Evolutionary conservation across 2,113 vertebrate species (phyloP).

Genomic region (Chaetodon auriga): DNA sequence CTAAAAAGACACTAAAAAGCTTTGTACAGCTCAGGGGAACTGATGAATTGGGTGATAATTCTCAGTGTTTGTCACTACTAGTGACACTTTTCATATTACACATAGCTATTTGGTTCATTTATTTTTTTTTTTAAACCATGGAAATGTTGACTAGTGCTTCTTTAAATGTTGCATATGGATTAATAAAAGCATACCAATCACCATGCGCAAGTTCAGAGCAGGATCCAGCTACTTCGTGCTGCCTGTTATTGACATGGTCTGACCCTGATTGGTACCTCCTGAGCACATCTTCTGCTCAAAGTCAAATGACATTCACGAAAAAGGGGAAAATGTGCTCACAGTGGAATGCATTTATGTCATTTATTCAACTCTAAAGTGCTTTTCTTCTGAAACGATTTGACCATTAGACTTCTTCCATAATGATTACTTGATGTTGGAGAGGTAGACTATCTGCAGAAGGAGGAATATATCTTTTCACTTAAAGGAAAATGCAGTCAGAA

Average conservation of each 20-base stretch:
- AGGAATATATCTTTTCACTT: conserved; percentile 15
- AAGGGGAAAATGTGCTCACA: not conserved
- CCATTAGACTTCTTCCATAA: conserved; percentile 53
- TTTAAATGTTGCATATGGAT: conserved; percentile 14
- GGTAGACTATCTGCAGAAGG: conserved; percentile 10
- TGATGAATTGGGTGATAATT: not conserved
- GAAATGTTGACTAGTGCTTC: not conserved
- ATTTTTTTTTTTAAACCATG: too few species aligned
- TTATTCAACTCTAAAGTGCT: conserved; percentile 52
- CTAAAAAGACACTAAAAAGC: not conserved
- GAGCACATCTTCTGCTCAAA: conserved; percentile 20
- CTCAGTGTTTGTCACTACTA: not conserved
- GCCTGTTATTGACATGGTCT: not conserved
- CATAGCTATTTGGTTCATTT: too few species aligned
- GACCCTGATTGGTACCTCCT: conserved; percentile 21
- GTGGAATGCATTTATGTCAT: conserved; percentile 47
- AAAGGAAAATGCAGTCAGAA: conserved; percentile 17
- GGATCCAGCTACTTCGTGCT: not conserved
- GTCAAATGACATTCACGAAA: conserved; percentile 55
- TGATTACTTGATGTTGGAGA: conserved; percentile 33
- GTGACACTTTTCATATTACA: too few species aligned
- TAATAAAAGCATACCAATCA: not conserved
- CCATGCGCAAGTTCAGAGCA: not conserved
- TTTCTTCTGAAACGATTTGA: conserved; percentile 41
- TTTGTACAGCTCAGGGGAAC: not conserved